Percentiles rank a stretch among this genome's conserved stretches.
phyloP scores from a whole-genome alignment of 2,888 invertebrate species.

The Hipparchia semele region DNA sequence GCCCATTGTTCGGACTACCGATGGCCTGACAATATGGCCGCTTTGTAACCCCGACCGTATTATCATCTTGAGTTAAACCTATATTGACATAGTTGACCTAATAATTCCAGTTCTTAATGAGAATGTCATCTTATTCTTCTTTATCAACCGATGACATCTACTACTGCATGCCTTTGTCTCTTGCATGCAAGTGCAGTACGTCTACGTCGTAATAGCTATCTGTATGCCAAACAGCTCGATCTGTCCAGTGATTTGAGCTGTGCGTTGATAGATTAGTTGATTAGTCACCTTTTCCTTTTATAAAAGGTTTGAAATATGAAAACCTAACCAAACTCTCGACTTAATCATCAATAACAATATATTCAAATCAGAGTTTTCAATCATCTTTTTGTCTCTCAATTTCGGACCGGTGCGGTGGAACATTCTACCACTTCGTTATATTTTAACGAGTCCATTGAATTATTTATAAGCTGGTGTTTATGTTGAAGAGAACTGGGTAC shows the following conservation, averaged over 20 bases:
- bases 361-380: slow-evolving; percentile 32
- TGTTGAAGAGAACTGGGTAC: slow-evolving; percentile 17
- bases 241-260: too few species aligned
- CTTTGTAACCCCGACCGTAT: neutral
- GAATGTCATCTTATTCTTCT: too few species aligned
- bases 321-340: slow-evolving; percentile 2
- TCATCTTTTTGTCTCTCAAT: slow-evolving; percentile 32
- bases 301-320: neutral
- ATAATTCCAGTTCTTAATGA: too few species aligned
- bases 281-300: too few species aligned
- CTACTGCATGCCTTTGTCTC: too few species aligned
- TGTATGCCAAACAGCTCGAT: too few species aligned
- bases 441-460: slow-evolving; percentile 43
- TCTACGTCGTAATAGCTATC: too few species aligned
- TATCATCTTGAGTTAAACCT: neutral
- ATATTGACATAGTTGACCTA: neutral
- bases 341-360: slow-evolving; percentile 22
- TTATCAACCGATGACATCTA: too few species aligned
- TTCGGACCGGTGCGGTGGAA: slow-evolving; percentile 13
- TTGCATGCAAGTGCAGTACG: too few species aligned
- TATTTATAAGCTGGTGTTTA: slow-evolving; percentile 41
- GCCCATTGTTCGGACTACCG: slow-evolving; percentile 47
- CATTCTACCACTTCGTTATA: slow-evolving; percentile 38
- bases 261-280: too few species aligned
- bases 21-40: slow-evolving; percentile 16